Percentiles rank a stretch among this genome's conserved stretches.
phyloP scores from a whole-genome alignment of 2,113 vertebrate species.

The Reinhardtius hippoglossoides region DNA sequence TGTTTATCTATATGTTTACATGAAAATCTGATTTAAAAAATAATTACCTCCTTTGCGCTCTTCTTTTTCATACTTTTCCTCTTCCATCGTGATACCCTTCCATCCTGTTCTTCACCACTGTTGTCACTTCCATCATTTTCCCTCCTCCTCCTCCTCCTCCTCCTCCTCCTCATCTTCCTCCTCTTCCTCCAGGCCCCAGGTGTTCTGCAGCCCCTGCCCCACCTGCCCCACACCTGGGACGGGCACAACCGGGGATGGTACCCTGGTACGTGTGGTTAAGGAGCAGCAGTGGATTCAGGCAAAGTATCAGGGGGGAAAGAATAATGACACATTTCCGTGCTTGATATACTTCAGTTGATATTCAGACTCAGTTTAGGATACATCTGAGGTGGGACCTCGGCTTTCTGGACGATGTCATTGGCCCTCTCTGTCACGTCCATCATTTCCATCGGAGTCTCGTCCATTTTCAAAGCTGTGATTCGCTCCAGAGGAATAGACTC shows the following conservation, averaged over 20 bases:
- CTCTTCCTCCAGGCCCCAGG: constrained; percentile 89
- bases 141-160: constrained; percentile 81
- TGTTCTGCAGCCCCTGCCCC: constrained; percentile 87
- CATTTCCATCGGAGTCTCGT: constrained; percentile 86
- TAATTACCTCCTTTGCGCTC: constrained; percentile 30
- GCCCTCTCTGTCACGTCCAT: constrained; percentile 82
- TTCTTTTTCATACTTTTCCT: constrained; percentile 42
- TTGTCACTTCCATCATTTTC: constrained; percentile 70
- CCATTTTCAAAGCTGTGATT: constrained; percentile 91
- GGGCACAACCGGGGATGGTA: constrained; percentile 84
- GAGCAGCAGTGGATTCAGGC: constrained; percentile 17
- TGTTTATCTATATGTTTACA: not conserved
- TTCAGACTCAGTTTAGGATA: constrained; percentile 77
- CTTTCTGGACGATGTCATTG: constrained; percentile 84
- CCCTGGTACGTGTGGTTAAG: constrained; percentile 83
- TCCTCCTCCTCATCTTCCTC: constrained; percentile 74
- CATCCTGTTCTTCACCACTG: constrained; percentile 56
- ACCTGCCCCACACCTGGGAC: constrained; percentile 91
- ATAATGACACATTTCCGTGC: not conserved
- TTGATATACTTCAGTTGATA: not conserved
- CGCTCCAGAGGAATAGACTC: constrained; percentile 90
- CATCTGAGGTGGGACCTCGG: constrained; percentile 82
- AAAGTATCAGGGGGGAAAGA: not conserved
- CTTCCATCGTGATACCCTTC: constrained; percentile 54
- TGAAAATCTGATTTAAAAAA: not conserved